phyloP scores from a whole-genome alignment of 1,140 invertebrate species.

The Drosophila nebulosa region DNA sequence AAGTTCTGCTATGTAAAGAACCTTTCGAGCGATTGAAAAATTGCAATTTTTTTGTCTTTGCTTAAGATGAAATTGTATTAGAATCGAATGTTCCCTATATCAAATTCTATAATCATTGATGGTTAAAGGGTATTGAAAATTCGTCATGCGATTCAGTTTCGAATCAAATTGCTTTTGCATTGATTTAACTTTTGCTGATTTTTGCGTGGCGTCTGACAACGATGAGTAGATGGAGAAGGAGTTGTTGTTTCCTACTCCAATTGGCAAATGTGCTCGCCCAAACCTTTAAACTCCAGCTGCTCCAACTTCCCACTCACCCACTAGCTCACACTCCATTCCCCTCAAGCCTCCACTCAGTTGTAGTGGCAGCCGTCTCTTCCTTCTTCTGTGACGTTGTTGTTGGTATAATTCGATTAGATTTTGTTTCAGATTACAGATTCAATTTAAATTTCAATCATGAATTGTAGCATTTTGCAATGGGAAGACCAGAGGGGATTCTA shows the following conservation, averaged over 20 bases:
- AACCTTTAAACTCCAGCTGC: neutral
- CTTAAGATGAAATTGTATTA: neutral
- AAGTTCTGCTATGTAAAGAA: no score
- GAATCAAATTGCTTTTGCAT: constrained; percentile 41
- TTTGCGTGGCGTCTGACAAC: constrained; percentile 30
- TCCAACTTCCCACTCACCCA: neutral
- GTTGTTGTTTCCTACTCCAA: neutral
- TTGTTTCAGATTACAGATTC: constrained; percentile 64
- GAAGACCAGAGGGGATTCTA: constrained; percentile 44
- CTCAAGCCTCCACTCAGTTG: no score
- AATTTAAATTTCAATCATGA: constrained; percentile 65
- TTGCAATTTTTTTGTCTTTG: neutral
- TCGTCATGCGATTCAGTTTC: neutral
- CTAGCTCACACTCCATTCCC: neutral
- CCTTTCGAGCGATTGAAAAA: neutral
- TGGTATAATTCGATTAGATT: constrained; percentile 64
- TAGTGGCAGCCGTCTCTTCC: no score
- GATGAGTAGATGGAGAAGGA: neutral
- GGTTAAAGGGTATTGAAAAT: neutral
- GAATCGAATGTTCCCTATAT: neutral
- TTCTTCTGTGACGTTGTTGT: constrained; percentile 10
- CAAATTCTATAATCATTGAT: no score
- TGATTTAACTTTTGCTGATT: constrained; percentile 60
- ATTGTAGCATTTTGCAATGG: constrained; percentile 57
- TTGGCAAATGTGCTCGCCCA: constrained; percentile 3